Evolutionary conservation across 2,888 invertebrate genomes (phyloP), one percentile per base, ranked within the genome.

Genomic region (Drosophila hawaiiensis): DNA sequence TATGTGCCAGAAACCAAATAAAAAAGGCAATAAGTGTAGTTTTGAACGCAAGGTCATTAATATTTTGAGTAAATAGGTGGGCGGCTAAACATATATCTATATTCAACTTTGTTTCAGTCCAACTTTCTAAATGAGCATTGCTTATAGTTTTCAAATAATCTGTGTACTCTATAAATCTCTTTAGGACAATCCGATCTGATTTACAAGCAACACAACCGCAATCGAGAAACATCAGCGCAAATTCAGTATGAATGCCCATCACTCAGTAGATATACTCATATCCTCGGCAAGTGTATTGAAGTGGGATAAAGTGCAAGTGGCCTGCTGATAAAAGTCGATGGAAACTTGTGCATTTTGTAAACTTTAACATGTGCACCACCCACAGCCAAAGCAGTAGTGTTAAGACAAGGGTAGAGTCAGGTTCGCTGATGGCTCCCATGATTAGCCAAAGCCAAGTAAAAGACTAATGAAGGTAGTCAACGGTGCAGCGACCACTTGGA

Each of bases 381-480:
- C 68, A 71, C 68, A 54, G 60, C 29, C 63, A 79, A 55, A 61
- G 53, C 39, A 79, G 33, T 54, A 59, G 19, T 58, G 50, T 47
- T 16, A 19, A 33, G 35, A 29, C 28, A 16, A 29, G 54, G 16
- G 16, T 22, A 29, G 22, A 29, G 25, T 28, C 33, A 6, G 29
- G 29, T 10, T 47, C 49, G 70, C 68, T 50, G 50, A 53, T 56
- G 62, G 70, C 73, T 78, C 66, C 70, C 71, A 76, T 83, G 79
- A 89, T 89, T 82, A 83, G 78, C 72, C 82, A 71, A 77, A 81
- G 73, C 88, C 88, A 87, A 80, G 82, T 87, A 90, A 90, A 84
- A 91, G 88, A 90, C 86, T 91, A 87, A 87, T 87, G 91, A 87
- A 91, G 87, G 88, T 88, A 89, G 91, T 82, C 78, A 74, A 73